Percentiles rank a stretch among this genome's conserved stretches.
phyloP scores from a whole-genome alignment of 2,888 invertebrate genomes.

The Onchidella celtica region DNA sequence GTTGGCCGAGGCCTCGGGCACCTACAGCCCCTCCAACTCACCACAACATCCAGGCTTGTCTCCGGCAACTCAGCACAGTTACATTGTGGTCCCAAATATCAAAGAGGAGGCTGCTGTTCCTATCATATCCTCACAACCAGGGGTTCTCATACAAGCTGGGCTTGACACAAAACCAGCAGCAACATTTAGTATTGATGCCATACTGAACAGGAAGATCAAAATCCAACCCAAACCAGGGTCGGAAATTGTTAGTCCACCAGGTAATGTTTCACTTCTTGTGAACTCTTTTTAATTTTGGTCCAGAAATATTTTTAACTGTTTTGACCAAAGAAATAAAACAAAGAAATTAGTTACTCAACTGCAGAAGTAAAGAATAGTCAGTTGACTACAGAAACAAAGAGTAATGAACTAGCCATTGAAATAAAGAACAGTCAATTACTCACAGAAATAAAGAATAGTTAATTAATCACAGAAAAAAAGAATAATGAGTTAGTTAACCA shows the following conservation, averaged over 20 bases:
- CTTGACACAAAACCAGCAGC: slow-evolving; percentile 20
- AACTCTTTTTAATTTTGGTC: too few relatives aligned
- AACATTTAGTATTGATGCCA: slow-evolving; percentile 59
- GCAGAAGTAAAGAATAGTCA: too few relatives aligned
- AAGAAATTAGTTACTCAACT: too few relatives aligned
- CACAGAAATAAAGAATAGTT: too few relatives aligned
- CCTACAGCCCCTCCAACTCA: neutral
- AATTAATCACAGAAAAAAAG: too few relatives aligned
- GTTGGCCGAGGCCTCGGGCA: neutral
- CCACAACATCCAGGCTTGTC: neutral
- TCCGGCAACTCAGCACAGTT: slow-evolving; percentile 17
- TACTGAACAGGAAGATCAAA: slow-evolving; percentile 74
- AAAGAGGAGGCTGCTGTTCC: slow-evolving; percentile 12
- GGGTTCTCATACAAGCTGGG: neutral
- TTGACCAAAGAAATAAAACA: too few relatives aligned
- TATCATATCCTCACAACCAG: neutral
- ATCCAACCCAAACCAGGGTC: slow-evolving; percentile 73
- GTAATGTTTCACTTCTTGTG: neutral
- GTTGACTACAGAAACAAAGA: too few relatives aligned
- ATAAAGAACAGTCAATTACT: too few relatives aligned
- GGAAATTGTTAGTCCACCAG: slow-evolving; percentile 20
- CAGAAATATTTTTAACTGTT: too few relatives aligned
- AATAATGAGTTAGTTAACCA: too few relatives aligned
- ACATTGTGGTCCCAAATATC: slow-evolving; percentile 30
- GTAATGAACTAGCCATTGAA: too few relatives aligned